These are phyloP conservation scores for Callaeas wilsoni DNA, from an alignment of 2,113 vertebrate species.

Conservation along the genomic window DNA sequence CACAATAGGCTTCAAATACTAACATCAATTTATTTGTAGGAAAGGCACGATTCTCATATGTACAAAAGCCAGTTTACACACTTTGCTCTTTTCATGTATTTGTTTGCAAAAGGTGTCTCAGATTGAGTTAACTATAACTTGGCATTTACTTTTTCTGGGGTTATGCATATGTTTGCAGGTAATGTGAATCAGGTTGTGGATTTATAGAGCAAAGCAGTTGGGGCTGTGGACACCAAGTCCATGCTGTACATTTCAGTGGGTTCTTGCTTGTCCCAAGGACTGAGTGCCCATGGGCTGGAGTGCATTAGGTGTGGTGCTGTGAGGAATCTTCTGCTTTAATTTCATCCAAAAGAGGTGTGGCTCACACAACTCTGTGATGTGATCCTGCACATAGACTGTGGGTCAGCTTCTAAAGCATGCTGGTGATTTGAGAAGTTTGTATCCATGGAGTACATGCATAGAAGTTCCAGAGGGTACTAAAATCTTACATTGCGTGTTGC, in stretches of 20 bases:
- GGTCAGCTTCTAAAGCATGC: not conserved
- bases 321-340: not conserved
- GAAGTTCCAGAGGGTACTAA: not conserved
- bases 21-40: not conserved
- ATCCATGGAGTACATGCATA: too few relatives aligned
- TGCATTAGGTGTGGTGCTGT: not conserved
- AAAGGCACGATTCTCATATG: not conserved
- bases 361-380: not conserved
- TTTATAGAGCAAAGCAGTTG: not conserved
- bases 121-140: not conserved
- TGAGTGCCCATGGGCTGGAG: not conserved
- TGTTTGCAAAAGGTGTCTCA: not conserved
- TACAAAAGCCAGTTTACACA: not conserved
- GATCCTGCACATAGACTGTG: rapidly evolving
- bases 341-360: not conserved
- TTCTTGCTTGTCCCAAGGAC: not conserved
- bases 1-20: slow-evolving; percentile 13
- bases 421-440: not conserved
- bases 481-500: not conserved
- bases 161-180: not conserved
- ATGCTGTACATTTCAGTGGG: rapidly evolving
- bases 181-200: not conserved
- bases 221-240: not conserved
- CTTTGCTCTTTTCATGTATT: not conserved
- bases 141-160: not conserved